Evolutionary conservation across 2,888 invertebrate species (phyloP).

Genomic region (Parnassius orleans): DNA sequence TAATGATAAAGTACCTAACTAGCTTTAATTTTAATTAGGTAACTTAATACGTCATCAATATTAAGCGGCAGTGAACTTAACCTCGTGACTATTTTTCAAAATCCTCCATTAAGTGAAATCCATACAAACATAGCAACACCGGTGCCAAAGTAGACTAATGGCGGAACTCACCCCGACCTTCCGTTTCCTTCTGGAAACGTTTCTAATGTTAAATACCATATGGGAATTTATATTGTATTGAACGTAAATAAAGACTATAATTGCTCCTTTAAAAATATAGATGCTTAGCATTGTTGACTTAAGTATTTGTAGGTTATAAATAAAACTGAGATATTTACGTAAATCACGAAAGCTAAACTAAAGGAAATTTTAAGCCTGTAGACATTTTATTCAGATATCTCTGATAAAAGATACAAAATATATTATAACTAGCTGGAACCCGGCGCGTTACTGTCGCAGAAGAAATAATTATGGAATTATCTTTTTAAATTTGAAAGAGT

Average conservation of each 20-base stretch:
- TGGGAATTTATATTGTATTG: conserved; percentile 22
- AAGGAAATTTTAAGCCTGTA: not conserved
- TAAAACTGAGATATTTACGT: conserved; percentile 14
- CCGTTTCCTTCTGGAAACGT: conserved; percentile 44
- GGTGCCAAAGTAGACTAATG: conserved; percentile 40
- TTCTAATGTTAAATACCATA: not conserved
- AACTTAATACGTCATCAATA: conserved; percentile 32
- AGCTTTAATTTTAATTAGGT: conserved; percentile 32
- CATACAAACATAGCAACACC: conserved; percentile 40
- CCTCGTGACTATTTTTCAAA: conserved; percentile 43
- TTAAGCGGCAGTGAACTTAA: conserved; percentile 35
- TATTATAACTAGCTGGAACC: too few relatives aligned
- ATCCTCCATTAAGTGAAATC: conserved; percentile 38
- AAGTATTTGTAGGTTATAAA: conserved; percentile 19
- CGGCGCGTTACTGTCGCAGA: too few relatives aligned
- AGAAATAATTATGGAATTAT: too few relatives aligned
- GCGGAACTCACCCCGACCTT: conserved; percentile 56
- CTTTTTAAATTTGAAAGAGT: too few relatives aligned
- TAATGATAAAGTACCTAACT: not conserved
- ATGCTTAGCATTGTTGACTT: conserved; percentile 24
- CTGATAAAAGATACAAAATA: too few relatives aligned
- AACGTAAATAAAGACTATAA: conserved; percentile 36
- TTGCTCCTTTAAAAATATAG: conserved; percentile 24
- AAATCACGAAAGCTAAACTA: conserved; percentile 2
- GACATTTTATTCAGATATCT: not conserved